Evolutionary conservation across 2,888 invertebrate species (phyloP).

Genomic region (Syritta pipiens): DNA sequence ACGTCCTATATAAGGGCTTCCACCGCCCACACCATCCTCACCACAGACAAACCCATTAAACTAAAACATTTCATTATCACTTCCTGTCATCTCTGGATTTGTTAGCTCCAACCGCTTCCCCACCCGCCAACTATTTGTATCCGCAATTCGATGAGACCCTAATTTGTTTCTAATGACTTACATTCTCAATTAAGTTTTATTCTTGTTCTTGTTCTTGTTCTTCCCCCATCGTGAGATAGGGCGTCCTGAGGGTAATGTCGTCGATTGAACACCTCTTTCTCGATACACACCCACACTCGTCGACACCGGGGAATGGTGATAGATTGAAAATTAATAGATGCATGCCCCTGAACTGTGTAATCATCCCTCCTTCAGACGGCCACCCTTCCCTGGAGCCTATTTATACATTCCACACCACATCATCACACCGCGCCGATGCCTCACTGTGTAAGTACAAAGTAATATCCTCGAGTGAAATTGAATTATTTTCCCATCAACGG

Average conservation of each 20-base stretch:
- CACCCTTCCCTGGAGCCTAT: slow-evolving; percentile 4
- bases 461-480: slow-evolving; percentile 49
- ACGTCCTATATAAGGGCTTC: not conserved
- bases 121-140: not conserved
- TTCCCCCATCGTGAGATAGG: no score
- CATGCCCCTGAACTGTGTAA: slow-evolving; percentile 33
- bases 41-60: slow-evolving; percentile 45
- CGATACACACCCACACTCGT: not conserved
- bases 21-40: not conserved
- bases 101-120: not conserved
- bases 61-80: slow-evolving; percentile 59
- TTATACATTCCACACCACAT: not conserved
- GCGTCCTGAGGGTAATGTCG: no score
- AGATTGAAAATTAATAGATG: slow-evolving; percentile 58
- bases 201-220: no score
- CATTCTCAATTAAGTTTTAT: slow-evolving; percentile 40
- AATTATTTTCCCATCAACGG: slow-evolving; percentile 65
- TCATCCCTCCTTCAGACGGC: slow-evolving; percentile 39
- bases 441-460: slow-evolving; percentile 15
- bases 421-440: not conserved
- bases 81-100: slow-evolving; percentile 39
- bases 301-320: no score
- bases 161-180: slow-evolving; percentile 62
- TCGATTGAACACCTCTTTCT: not conserved
- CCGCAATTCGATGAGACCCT: slow-evolving; percentile 44